Conservation (phyloP, 2,888 invertebrate genomes). For the Synanthedon vespiformis region DNA sequence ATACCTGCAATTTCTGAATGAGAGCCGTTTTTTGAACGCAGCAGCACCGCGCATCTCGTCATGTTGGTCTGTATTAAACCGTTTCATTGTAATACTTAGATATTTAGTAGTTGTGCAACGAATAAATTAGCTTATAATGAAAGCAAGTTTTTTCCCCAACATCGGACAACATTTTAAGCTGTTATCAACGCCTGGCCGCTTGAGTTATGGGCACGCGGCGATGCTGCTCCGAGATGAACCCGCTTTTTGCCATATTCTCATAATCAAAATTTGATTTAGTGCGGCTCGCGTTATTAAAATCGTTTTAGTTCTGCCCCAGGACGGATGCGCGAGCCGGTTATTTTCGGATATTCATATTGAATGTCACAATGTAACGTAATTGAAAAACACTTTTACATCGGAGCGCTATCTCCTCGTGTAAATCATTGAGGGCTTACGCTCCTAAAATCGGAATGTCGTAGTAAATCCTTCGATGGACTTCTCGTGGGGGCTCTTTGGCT, state of each 20-base stretch:
- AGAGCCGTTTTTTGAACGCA: conserved; percentile 23
- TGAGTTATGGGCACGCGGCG: conserved; percentile 32
- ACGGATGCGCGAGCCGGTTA: conserved; percentile 11
- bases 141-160: conserved; percentile 31
- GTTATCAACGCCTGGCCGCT: conserved; percentile 33
- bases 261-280: conserved; percentile 62
- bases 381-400: conserved; percentile 14
- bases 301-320: conserved; percentile 29
- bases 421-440: conserved; percentile 8
- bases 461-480: conserved; percentile 12
- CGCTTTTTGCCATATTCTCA: conserved; percentile 40
- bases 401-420: conserved; percentile 6
- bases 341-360: conserved; percentile 16
- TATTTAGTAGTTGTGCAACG: conserved; percentile 44
- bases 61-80: conserved; percentile 30
- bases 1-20: conserved; percentile 28
- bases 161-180: conserved; percentile 41
- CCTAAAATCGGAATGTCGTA: conserved; percentile 14
- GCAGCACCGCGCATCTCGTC: conserved; percentile 15
- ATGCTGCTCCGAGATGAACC: conserved; percentile 10
- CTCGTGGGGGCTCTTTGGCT: conserved; percentile 1
- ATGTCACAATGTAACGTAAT: conserved; percentile 36
- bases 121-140: conserved; percentile 43
- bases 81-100: conserved; percentile 54
- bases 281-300: conserved; percentile 40